Percentiles rank a stretch among this genome's conserved stretches.
phyloP scores from a whole-genome alignment of 2,888 invertebrate genomes.

The Cheilosia variabilis region DNA sequence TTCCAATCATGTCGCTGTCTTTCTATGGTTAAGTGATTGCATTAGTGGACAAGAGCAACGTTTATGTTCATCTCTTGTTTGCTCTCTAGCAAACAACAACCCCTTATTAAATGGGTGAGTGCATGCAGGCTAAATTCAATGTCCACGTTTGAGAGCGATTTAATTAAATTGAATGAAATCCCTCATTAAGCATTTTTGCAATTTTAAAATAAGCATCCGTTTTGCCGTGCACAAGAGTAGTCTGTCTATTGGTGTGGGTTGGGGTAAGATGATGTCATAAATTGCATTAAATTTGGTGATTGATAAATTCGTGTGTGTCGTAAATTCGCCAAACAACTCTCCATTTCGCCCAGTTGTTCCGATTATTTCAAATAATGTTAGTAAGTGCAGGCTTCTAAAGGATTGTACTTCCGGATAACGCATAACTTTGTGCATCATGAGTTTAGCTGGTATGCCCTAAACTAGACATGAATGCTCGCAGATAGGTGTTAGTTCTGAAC shows the following conservation, averaged over 20 bases:
- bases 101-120: conserved; percentile 53
- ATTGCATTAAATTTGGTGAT: conserved; percentile 24
- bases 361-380: too few relatives aligned
- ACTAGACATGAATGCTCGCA: too few relatives aligned
- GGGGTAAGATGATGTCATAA: conserved; percentile 51
- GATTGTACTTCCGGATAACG: too few relatives aligned
- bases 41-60: conserved; percentile 52
- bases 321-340: too few relatives aligned
- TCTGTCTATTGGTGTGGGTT: conserved; percentile 19
- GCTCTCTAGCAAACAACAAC: conserved; percentile 58
- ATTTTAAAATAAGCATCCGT: conserved; percentile 67
- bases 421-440: too few relatives aligned
- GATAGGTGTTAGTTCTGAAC: too few relatives aligned
- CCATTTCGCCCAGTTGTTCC: too few relatives aligned
- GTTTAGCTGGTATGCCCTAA: too few relatives aligned
- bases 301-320: not conserved
- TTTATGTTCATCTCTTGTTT: conserved; percentile 43
- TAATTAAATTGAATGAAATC: conserved; percentile 74
- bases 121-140: conserved; percentile 58
- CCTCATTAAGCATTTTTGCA: conserved; percentile 67
- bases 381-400: too few relatives aligned
- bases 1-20: conserved; percentile 51
- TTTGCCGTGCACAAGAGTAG: conserved; percentile 40
- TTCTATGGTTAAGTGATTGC: conserved; percentile 61
- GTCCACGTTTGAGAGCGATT: conserved; percentile 66